A percentile compares a stretch with the other conserved stretches of the same genome.
Conservation (phyloP, 2,888 invertebrate genomes). For the Sacculina carcini region DNA sequence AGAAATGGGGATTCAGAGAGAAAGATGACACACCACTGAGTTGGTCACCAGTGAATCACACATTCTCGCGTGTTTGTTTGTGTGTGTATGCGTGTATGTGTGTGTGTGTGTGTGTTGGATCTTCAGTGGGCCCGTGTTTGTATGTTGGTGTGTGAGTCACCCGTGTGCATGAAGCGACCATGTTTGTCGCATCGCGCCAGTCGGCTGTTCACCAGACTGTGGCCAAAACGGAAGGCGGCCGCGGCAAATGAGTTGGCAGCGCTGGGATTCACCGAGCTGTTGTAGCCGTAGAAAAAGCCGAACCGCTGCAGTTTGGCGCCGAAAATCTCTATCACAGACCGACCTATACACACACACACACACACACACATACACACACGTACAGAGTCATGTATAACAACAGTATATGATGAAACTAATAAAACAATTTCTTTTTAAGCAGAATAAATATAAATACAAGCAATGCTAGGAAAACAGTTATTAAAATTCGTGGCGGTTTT, state of each 20-base stretch:
- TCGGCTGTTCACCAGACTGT: constrained; percentile 52
- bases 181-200: constrained; percentile 29
- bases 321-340: constrained; percentile 24
- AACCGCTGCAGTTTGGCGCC: constrained; percentile 37
- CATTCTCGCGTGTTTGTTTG: too few species aligned
- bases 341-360: constrained; percentile 7
- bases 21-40: too few species aligned
- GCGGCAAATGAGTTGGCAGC: constrained; percentile 51
- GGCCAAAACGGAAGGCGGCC: constrained; percentile 62
- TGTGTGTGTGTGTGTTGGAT: background rate
- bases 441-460: too few species aligned
- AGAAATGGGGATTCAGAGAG: too few species aligned
- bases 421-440: too few species aligned
- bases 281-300: constrained; percentile 44
- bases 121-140: background rate
- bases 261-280: constrained; percentile 38
- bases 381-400: background rate
- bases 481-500: too few species aligned
- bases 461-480: too few species aligned
- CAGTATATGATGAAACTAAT: too few species aligned
- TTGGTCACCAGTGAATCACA: background rate
- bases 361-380: background rate
- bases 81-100: background rate
- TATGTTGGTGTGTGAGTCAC: constrained; percentile 8
- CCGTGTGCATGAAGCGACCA: constrained; percentile 10